Evolutionary conservation across 2,113 vertebrate species (phyloP).

Genomic region (Marmota flaviventris): DNA sequence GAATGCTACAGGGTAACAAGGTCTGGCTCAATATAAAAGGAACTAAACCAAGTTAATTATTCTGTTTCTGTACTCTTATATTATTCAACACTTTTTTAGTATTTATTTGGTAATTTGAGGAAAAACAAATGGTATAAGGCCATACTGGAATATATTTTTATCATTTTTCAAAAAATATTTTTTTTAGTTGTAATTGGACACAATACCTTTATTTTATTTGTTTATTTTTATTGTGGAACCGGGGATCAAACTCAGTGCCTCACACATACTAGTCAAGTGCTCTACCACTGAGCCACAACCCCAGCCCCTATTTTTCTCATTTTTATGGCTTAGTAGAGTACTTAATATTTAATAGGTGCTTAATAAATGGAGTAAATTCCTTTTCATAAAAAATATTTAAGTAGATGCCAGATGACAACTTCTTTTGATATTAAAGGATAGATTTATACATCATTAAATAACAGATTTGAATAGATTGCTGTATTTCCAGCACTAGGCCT

Average conservation of each 20-base stretch:
- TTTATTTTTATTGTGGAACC: too few relatives aligned
- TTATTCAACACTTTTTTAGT: constrained; percentile 15
- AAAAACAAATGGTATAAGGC: neutral
- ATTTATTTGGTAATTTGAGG: constrained; percentile 26
- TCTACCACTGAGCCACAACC: too few relatives aligned
- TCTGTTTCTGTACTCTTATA: constrained; percentile 34
- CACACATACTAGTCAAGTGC: too few relatives aligned
- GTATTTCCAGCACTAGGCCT: constrained; percentile 21
- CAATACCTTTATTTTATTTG: too few relatives aligned
- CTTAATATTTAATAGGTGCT: constrained; percentile 39
- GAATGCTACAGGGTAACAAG: neutral
- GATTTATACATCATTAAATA: constrained; percentile 45
- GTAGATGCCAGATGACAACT: neutral
- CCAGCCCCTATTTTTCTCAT: neutral
- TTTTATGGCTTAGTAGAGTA: neutral
- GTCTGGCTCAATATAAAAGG: neutral
- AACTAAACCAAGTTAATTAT: constrained; percentile 22
- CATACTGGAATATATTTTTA: constrained; percentile 32
- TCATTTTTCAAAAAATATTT: neutral
- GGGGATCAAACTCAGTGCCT: too few relatives aligned
- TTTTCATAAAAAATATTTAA: constrained; percentile 47
- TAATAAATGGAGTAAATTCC: neutral
- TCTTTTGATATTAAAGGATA: neutral
- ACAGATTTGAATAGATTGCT: neutral
- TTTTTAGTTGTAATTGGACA: too few relatives aligned